Conservation (phyloP, 1,140 invertebrate species). For the Microvelia longipes region DNA sequence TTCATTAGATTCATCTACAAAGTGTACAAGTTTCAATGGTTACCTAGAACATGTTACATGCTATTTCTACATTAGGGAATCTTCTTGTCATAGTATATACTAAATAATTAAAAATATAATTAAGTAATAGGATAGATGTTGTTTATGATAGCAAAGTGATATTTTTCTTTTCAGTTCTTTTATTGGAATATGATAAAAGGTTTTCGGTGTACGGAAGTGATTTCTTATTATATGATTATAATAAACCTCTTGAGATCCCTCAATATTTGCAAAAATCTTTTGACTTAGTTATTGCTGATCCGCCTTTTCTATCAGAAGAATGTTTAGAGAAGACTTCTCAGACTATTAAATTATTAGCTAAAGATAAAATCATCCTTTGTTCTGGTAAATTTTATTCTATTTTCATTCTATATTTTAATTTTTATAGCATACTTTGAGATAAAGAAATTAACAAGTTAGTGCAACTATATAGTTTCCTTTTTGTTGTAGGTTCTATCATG, state of each 20-base stretch:
- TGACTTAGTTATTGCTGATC: slow-evolving; percentile 81
- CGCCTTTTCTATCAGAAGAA: slow-evolving; percentile 85
- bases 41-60: too few relatives aligned
- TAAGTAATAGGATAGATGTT: too few relatives aligned
- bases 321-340: slow-evolving; percentile 70
- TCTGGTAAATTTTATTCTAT: slow-evolving; percentile 44
- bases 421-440: neutral
- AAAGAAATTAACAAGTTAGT: neutral
- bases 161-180: slow-evolving; percentile 42
- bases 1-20: too few relatives aligned
- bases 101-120: too few relatives aligned
- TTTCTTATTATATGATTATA: slow-evolving; percentile 82
- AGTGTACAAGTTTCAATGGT: too few relatives aligned
- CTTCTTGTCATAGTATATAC: too few relatives aligned
- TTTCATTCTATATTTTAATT: slow-evolving; percentile 4
- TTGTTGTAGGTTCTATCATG: slow-evolving; percentile 54
- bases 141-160: too few relatives aligned
- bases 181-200: slow-evolving; percentile 68
- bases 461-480: slow-evolving; percentile 4
- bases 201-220: slow-evolving; percentile 65
- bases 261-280: slow-evolving; percentile 42
- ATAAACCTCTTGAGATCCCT: slow-evolving; percentile 54
- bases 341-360: slow-evolving; percentile 60
- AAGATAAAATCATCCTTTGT: slow-evolving; percentile 72
- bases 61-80: too few relatives aligned